Evolutionary conservation across 2,113 vertebrate genomes (phyloP).

Genomic region (Felis chaus): DNA sequence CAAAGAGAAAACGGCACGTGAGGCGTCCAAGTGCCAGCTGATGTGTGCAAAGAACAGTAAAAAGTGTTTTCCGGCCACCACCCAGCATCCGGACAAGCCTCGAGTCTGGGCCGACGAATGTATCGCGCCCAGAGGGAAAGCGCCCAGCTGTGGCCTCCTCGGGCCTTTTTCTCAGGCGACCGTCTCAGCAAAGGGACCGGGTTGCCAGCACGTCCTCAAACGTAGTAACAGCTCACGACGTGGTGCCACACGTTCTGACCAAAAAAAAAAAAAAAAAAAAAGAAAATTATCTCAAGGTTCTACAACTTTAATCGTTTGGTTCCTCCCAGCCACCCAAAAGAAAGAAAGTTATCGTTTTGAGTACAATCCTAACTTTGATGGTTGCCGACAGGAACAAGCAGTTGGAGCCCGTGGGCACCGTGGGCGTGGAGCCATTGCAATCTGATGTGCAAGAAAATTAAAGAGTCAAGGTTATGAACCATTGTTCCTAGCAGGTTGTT

Average conservation of each 20-base stretch:
- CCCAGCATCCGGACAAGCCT: background rate
- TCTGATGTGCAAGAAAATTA: conserved; percentile 42
- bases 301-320: conserved; percentile 63
- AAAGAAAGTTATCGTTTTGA: conserved; percentile 27
- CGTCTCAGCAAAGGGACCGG: background rate
- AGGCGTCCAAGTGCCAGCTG: background rate
- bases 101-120: background rate
- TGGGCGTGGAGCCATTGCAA: conserved; percentile 34
- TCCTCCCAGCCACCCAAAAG: background rate
- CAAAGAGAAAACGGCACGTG: conserved; percentile 58
- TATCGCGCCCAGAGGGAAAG: conserved; percentile 54
- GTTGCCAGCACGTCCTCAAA: conserved; percentile 50
- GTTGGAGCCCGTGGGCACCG: background rate
- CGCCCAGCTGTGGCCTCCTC: conserved; percentile 42
- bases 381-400: conserved; percentile 60
- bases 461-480: conserved; percentile 42
- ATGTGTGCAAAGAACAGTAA: conserved; percentile 51
- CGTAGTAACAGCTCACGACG: conserved; percentile 54
- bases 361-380: background rate
- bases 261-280: background rate
- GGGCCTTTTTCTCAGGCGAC: conserved; percentile 20
- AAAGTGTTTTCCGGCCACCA: background rate
- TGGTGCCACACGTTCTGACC: background rate
- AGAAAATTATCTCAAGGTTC: conserved; percentile 39
- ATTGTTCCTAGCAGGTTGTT: background rate